These are phyloP conservation scores for Hydroisotoma schaefferi DNA, from an alignment of 2,888 invertebrate genomes.

Conservation along the genomic window DNA sequence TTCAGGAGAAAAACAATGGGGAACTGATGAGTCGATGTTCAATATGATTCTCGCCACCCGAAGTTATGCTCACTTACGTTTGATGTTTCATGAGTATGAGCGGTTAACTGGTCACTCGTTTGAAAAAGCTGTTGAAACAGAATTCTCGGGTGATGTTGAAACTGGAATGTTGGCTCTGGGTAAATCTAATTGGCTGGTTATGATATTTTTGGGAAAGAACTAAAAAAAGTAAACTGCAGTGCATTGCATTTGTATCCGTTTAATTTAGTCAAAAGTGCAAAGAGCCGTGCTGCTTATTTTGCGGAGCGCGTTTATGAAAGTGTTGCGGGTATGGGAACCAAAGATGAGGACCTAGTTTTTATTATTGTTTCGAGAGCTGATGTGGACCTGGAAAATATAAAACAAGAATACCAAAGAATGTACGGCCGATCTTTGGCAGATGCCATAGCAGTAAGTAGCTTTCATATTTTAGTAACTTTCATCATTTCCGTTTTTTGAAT, in stretches of 20 bases:
- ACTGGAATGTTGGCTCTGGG: constrained; percentile 79
- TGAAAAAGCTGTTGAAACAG: constrained; percentile 72
- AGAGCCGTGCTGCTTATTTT: constrained; percentile 76
- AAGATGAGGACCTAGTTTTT: constrained; percentile 79
- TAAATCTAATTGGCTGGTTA: constrained; percentile 53
- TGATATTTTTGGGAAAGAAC: background rate
- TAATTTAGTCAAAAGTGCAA: constrained; percentile 67
- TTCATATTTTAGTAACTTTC: constrained; percentile 20
- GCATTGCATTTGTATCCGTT: background rate
- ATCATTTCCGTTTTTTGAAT: constrained; percentile 50
- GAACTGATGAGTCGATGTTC: constrained; percentile 83
- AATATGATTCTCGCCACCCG: constrained; percentile 78
- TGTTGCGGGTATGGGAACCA: constrained; percentile 87
- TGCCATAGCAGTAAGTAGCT: constrained; percentile 57
- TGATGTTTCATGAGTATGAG: constrained; percentile 78
- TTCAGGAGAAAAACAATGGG: constrained; percentile 66
- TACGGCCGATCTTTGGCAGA: constrained; percentile 74
- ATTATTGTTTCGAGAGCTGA: constrained; percentile 77
- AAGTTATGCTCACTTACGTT: constrained; percentile 82
- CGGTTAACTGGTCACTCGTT: constrained; percentile 68
- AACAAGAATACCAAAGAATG: constrained; percentile 68
- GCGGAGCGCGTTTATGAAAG: constrained; percentile 80
- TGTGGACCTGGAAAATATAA: constrained; percentile 81
- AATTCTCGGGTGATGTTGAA: constrained; percentile 82
- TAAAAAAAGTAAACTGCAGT: background rate